Percentiles rank a stretch among this genome's conserved stretches.
Evolutionary conservation across 1,140 invertebrate genomes (phyloP).

Genomic region (Nautilus pompilius): DNA sequence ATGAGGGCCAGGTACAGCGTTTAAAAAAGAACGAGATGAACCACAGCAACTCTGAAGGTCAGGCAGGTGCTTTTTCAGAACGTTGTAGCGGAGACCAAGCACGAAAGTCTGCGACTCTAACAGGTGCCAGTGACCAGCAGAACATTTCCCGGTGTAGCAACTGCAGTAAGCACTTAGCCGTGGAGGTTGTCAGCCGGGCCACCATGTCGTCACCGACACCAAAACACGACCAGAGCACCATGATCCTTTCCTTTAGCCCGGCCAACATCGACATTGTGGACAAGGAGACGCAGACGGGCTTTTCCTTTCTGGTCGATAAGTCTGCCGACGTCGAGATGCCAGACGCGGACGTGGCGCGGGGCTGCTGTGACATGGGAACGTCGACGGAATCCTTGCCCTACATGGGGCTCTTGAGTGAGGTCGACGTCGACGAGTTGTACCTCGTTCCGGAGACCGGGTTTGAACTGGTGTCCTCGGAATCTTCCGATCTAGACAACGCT

Average conservation of each 20-base stretch:
- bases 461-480: slow-evolving; percentile 31
- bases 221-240: slow-evolving; percentile 35
- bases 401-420: slow-evolving; percentile 45
- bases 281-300: slow-evolving; percentile 30
- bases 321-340: slow-evolving; percentile 23
- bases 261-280: slow-evolving; percentile 14
- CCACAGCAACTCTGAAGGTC: neutral
- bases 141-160: slow-evolving; percentile 15
- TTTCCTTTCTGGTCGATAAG: slow-evolving; percentile 29
- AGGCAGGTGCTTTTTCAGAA: too few species aligned
- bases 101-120: slow-evolving; percentile 8
- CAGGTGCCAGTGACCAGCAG: slow-evolving; percentile 2
- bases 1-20: too few species aligned
- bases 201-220: slow-evolving; percentile 17
- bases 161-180: neutral
- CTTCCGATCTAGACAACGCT: slow-evolving; percentile 19
- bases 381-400: slow-evolving; percentile 47
- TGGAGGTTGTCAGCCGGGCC: slow-evolving; percentile 15
- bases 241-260: slow-evolving; percentile 34
- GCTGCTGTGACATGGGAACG: slow-evolving; percentile 37
- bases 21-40: neutral
- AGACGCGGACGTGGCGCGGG: slow-evolving; percentile 2
- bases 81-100: neutral
- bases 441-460: slow-evolving; percentile 39
- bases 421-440: slow-evolving; percentile 46